Percentiles rank a stretch among this genome's conserved stretches.
These are phyloP conservation scores for Hirudinaria manillensis DNA, from an alignment of 2,888 invertebrate species.

Conservation along the genomic window DNA sequence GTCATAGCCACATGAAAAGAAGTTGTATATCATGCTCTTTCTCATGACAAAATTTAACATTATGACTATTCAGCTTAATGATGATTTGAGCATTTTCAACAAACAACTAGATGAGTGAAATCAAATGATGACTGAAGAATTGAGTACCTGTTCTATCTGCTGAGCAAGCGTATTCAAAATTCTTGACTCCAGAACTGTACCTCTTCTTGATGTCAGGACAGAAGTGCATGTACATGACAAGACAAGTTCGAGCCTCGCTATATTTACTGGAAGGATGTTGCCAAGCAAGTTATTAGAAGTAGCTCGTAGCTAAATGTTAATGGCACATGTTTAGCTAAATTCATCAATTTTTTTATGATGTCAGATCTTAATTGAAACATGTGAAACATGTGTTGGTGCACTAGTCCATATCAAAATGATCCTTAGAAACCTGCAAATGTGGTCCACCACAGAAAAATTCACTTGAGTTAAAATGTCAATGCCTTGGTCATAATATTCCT, in stretches of 20 bases:
- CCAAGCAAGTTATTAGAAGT: not conserved
- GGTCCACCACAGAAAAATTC: not conserved
- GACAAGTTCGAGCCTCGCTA: not conserved
- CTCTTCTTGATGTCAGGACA: constrained; percentile 20
- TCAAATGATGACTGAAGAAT: not conserved
- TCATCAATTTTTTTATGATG: too few relatives aligned
- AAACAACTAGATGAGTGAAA: too few relatives aligned
- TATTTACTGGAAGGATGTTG: not conserved
- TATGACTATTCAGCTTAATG: too few relatives aligned
- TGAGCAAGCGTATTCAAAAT: constrained; percentile 18
- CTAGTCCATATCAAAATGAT: too few relatives aligned
- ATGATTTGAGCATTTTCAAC: too few relatives aligned
- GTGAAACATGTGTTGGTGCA: too few relatives aligned
- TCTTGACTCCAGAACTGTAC: not conserved
- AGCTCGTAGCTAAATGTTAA: too few relatives aligned
- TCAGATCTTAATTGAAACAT: too few relatives aligned
- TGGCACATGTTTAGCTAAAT: too few relatives aligned
- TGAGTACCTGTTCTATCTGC: constrained; percentile 15
- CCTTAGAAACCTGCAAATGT: not conserved
- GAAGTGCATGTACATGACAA: constrained; percentile 11
- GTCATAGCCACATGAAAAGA: too few relatives aligned
- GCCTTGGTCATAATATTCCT: not conserved
- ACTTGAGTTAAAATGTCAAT: constrained; percentile 3
- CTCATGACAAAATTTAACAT: too few relatives aligned
- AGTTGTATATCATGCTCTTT: too few relatives aligned